Base-by-base conservation (phyloP, 2,797 vertebrate species). In the Carduelis carduelis region DNA sequence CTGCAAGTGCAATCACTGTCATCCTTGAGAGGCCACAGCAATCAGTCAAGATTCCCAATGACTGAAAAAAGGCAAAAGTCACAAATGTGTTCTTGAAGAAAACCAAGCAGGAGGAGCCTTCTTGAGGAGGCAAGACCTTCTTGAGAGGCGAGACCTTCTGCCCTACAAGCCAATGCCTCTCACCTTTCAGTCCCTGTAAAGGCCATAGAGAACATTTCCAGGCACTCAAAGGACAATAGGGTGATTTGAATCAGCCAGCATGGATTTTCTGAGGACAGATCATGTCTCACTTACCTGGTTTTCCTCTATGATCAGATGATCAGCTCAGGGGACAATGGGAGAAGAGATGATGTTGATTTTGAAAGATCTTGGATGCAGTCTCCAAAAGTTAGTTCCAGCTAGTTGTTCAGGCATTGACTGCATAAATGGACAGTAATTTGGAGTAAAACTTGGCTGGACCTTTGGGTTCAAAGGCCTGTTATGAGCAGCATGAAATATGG, bases 151-250 rank as follows among this genome's bases (percentile, higher is more conserved):
- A 64, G 50, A 78, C 44, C 30, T 64, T 50, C 44, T 53, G 26
- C 7, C 14, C 30, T 64, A 47, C 27, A 72, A 89, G 9, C 6
- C 49, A 24, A 9, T 28, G 23, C 3, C 3, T 72, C 30, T 72
- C 50, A 60, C 3, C 5, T 83, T 92, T 71, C 30, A 50, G n/a
- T 28, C 30, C 24, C 24, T 57, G 8, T 26, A 43, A 65, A 69
- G 24, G 23, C 74, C 52, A 46, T 3, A 19, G 46, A 43, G 41
- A 72, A 77, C 4, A 8, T 70, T 87, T 87, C 23, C 61, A 64
- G 17, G 43, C 37, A 68, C 0, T 1, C 2, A 39, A 72, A 57
- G 20, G 46, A 34, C 17, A 55, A 59, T 2, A 47, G 9, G 5
- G 26, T 50, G 43, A 57, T 89, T 49, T 83, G 37, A 76, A 52